phyloP scores from a whole-genome alignment of 2,888 invertebrate genomes.

The Rhamphomyia laevipes region DNA sequence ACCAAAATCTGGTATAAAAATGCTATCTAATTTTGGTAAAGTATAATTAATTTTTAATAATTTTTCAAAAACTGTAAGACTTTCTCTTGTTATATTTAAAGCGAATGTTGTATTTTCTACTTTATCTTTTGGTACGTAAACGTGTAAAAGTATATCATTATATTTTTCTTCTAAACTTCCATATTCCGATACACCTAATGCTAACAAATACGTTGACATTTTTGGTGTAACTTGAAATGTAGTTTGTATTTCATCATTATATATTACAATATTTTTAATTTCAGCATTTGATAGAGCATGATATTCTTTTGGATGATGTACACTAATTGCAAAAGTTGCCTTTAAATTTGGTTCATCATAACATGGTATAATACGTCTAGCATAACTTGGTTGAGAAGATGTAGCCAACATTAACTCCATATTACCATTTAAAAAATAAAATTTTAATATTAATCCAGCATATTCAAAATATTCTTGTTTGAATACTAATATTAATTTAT shows the following conservation, averaged over 20 bases:
- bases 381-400: slow-evolving; percentile 48
- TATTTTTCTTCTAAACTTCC: no score
- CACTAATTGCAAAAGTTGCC: slow-evolving; percentile 46
- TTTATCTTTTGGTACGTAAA: slow-evolving; percentile 50
- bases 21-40: slow-evolving; percentile 40
- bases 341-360: slow-evolving; percentile 56
- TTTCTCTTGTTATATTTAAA: slow-evolving; percentile 43
- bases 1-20: slow-evolving; percentile 18
- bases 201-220: slow-evolving; percentile 62
- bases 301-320: slow-evolving; percentile 37
- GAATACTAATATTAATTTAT: background rate
- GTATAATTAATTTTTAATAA: slow-evolving; percentile 47
- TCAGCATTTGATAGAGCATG: slow-evolving; percentile 18
- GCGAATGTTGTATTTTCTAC: slow-evolving; percentile 42
- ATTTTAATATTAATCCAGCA: slow-evolving; percentile 1
- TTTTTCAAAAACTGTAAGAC: slow-evolving; percentile 39
- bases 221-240: slow-evolving; percentile 39
- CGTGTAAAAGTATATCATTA: background rate
- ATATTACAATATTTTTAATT: background rate
- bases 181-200: slow-evolving; percentile 41
- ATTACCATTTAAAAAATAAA: background rate
- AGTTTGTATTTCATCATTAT: background rate
- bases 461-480: background rate
- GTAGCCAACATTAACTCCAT: slow-evolving; percentile 36
- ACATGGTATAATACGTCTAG: slow-evolving; percentile 53